These are phyloP conservation scores for Mesochorus sp. DNA, from an alignment of 2,888 invertebrate genomes.

Conservation along the genomic window DNA sequence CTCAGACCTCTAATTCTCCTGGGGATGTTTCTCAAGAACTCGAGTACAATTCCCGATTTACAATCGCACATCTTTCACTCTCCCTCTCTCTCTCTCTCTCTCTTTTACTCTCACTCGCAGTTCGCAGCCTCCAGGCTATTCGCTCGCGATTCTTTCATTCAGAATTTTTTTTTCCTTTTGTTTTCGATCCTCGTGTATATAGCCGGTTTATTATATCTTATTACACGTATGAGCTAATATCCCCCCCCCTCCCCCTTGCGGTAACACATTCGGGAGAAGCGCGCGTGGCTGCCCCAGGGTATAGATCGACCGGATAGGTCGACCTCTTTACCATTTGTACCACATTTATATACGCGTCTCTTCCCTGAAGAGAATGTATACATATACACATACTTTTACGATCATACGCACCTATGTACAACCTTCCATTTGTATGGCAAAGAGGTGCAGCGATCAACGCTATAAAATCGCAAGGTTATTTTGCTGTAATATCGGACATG, in stretches of 20 bases:
- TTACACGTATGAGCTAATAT: background rate
- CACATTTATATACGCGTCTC: background rate
- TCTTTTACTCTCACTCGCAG: too few relatives aligned
- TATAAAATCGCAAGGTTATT: constrained; percentile 53
- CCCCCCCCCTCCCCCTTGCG: background rate
- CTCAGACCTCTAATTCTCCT: background rate
- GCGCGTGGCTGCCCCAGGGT: constrained; percentile 55
- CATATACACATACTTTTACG: constrained; percentile 3
- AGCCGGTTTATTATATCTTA: background rate
- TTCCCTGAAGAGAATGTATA: background rate
- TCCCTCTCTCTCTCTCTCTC: constrained; percentile 6
- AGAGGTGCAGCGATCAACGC: constrained; percentile 47
- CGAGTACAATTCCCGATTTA: background rate
- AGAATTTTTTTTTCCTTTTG: constrained; percentile 24
- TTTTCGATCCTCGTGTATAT: background rate
- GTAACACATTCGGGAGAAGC: constrained; percentile 49
- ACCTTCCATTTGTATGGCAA: constrained; percentile 42
- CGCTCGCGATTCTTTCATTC: constrained; percentile 9
- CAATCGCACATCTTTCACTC: constrained; percentile 9
- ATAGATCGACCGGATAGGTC: constrained; percentile 59
- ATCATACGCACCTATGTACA: constrained; percentile 24
- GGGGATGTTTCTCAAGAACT: background rate
- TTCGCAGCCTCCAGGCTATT: too few relatives aligned
- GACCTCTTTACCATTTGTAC: constrained; percentile 60
- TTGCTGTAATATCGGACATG: constrained; percentile 23